These are phyloP conservation scores for Chymomyza caudatula DNA, from an alignment of 2,888 invertebrate species.

Conservation along the genomic window DNA sequence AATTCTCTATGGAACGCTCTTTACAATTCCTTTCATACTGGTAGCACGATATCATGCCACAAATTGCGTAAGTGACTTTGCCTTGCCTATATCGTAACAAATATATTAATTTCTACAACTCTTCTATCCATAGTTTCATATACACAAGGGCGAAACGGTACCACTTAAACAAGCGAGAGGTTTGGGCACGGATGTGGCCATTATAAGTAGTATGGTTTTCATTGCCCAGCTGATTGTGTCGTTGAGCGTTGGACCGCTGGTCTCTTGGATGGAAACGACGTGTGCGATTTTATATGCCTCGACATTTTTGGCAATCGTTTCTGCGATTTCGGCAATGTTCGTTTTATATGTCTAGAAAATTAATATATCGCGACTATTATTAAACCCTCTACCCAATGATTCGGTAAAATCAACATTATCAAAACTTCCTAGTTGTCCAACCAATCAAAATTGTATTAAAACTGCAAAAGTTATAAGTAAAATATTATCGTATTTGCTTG, in stretches of 20 bases:
- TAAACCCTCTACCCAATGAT: neutral
- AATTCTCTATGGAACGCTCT: slow-evolving; percentile 77
- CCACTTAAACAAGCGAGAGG: slow-evolving; percentile 77
- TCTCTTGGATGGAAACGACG: slow-evolving; percentile 74
- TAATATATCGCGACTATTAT: neutral
- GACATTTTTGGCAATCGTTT: slow-evolving; percentile 73
- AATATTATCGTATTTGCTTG: too few species aligned
- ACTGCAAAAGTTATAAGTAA: too few species aligned
- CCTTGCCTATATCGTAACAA: neutral
- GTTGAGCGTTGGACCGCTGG: slow-evolving; percentile 74
- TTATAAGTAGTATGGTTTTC: slow-evolving; percentile 78
- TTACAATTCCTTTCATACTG: slow-evolving; percentile 78
- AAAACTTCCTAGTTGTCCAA: too few species aligned
- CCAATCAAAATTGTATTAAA: too few species aligned
- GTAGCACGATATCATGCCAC: slow-evolving; percentile 78
- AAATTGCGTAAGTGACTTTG: slow-evolving; percentile 74
- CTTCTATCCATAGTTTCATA: slow-evolving; percentile 63
- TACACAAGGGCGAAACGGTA: slow-evolving; percentile 74
- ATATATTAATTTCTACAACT: neutral
- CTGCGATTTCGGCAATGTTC: slow-evolving; percentile 77
- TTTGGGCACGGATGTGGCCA: slow-evolving; percentile 78
- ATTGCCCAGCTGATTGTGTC: slow-evolving; percentile 77
- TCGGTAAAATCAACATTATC: neutral
- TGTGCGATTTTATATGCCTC: slow-evolving; percentile 77
- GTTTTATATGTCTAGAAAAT: slow-evolving; percentile 74